These are phyloP conservation scores for Martes martes DNA, from an alignment of 2,113 vertebrate species.

Conservation along the genomic window DNA sequence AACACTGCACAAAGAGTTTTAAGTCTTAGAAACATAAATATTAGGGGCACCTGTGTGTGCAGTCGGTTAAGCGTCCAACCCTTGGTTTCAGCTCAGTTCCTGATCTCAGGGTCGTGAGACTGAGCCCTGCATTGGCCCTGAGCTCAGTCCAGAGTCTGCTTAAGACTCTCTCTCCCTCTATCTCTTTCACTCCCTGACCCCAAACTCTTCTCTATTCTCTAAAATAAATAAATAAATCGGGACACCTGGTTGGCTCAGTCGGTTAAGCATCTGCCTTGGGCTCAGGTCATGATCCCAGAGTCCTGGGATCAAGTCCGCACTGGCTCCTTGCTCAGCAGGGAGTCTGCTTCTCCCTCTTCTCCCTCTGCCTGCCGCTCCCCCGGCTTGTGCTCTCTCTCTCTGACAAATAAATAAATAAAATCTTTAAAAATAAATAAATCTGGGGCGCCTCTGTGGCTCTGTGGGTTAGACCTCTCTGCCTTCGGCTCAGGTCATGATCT, in stretches of 20 bases:
- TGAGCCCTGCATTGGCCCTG: background rate
- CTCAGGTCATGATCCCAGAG: no score
- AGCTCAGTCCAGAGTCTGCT: background rate
- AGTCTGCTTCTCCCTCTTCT: no score
- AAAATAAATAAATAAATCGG: background rate
- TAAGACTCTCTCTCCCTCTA: background rate
- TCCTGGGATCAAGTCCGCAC: no score
- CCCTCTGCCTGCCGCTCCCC: no score
- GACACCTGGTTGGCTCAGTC: no score
- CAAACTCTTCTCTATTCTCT: background rate
- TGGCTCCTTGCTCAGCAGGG: no score
- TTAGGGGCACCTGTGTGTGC: background rate
- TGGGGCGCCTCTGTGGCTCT: no score
- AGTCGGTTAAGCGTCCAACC: background rate
- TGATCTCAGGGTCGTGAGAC: background rate
- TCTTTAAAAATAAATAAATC: background rate
- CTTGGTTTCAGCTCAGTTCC: background rate
- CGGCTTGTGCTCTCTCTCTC: no score
- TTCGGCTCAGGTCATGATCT: no score
- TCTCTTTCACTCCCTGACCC: background rate
- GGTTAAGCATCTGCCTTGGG: no score
- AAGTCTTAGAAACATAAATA: constrained; percentile 33
- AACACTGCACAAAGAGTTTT: constrained; percentile 14
- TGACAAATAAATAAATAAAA: background rate
- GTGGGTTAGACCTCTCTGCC: no score